Percentiles rank a stretch among this genome's conserved stretches.
Conservation (phyloP, 2,113 vertebrate species). For the Indri indri region DNA sequence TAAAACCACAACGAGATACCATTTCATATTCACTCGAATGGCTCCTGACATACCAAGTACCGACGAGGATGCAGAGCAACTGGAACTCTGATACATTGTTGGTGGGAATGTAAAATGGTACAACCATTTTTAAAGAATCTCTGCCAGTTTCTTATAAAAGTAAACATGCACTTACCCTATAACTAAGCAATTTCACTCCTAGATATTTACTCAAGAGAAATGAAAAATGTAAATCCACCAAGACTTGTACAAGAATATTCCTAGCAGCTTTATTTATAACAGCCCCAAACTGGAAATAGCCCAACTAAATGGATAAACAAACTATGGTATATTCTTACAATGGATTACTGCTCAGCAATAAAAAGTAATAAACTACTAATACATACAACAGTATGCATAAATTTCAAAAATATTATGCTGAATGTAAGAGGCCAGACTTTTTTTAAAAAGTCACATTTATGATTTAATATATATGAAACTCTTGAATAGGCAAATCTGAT, state of each 20-base stretch:
- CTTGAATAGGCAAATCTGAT: slow-evolving; percentile 44
- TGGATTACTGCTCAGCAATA: slow-evolving; percentile 30
- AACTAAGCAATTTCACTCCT: slow-evolving; percentile 55
- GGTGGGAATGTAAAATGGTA: slow-evolving; percentile 8
- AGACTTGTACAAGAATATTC: slow-evolving; percentile 49
- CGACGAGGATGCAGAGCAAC: background rate
- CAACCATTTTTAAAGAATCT: slow-evolving; percentile 11
- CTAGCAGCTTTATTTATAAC: slow-evolving; percentile 54
- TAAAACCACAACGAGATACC: slow-evolving; percentile 45
- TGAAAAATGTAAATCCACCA: slow-evolving; percentile 59
- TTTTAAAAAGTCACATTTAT: background rate
- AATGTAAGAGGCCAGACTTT: slow-evolving; percentile 46
- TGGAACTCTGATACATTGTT: background rate
- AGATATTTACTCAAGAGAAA: slow-evolving; percentile 58
- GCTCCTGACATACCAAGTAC: background rate
- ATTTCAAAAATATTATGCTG: slow-evolving; percentile 37
- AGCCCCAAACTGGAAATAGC: slow-evolving; percentile 39
- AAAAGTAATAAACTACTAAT: slow-evolving; percentile 23
- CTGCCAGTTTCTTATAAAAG: slow-evolving; percentile 53
- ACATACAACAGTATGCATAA: background rate
- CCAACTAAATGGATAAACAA: slow-evolving; percentile 53
- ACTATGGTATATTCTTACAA: slow-evolving; percentile 30
- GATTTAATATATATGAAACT: slow-evolving; percentile 40
- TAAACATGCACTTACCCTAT: slow-evolving; percentile 35
- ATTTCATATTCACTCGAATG: background rate